phyloP scores from a whole-genome alignment of 1,140 invertebrate genomes.

The Nilaparvata lugens region DNA sequence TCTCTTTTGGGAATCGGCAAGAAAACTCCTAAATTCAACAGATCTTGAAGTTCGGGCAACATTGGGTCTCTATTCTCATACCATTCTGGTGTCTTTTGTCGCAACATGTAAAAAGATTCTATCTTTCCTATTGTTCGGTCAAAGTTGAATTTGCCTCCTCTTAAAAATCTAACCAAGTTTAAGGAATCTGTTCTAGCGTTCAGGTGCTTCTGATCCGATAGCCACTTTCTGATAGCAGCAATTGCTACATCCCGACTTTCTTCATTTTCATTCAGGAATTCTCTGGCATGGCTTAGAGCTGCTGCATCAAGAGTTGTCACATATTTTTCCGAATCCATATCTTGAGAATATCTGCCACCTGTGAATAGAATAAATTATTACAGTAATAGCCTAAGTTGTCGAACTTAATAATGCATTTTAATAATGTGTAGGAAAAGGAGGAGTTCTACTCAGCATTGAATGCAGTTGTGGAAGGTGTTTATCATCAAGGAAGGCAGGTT shows the following conservation, averaged over 20 bases:
- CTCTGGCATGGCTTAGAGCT: not conserved
- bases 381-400: too few species aligned
- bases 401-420: too few species aligned
- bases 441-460: too few species aligned
- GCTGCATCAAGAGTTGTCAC: not conserved
- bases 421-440: too few species aligned
- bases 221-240: constrained; percentile 2
- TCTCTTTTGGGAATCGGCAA: constrained; percentile 46
- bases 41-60: constrained; percentile 43
- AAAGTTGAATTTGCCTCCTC: constrained; percentile 49
- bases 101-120: constrained; percentile 45
- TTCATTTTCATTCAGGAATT: constrained; percentile 1
- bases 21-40: constrained; percentile 46
- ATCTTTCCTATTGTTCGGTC: constrained; percentile 47
- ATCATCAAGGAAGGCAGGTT: too few species aligned
- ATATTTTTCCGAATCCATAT: not conserved
- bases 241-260: not conserved
- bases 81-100: constrained; percentile 45
- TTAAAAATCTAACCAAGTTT: constrained; percentile 40
- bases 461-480: too few species aligned
- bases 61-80: constrained; percentile 48
- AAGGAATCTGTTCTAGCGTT: constrained; percentile 14
- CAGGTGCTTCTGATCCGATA: not conserved
- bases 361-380: too few species aligned
- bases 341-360: too few species aligned